Evolutionary conservation across 2,888 invertebrate species (phyloP).

Genomic region (Lepidocyrtinus sp.): DNA sequence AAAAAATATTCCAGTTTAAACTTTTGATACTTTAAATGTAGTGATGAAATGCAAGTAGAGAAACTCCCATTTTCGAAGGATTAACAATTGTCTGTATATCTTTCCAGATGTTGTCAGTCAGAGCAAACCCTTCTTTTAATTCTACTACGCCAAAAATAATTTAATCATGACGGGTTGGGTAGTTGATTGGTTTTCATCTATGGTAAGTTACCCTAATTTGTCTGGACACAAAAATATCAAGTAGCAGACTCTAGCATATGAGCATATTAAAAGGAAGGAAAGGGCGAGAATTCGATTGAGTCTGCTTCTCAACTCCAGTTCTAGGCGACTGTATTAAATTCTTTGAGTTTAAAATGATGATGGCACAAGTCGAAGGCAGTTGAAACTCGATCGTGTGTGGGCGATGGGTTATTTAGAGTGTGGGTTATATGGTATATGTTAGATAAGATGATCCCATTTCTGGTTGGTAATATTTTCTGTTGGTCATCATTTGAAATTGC

Average conservation of each 20-base stretch:
- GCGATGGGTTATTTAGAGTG: not conserved
- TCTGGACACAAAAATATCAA: conserved; percentile 44
- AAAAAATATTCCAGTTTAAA: no score
- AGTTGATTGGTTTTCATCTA: conserved; percentile 61
- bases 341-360: not conserved
- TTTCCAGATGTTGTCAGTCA: conserved; percentile 66
- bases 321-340: not conserved
- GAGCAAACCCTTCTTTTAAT: conserved; percentile 59
- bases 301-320: not conserved
- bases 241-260: conserved; percentile 43
- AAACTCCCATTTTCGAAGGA: conserved; percentile 9
- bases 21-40: no score
- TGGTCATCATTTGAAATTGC: conserved; percentile 35
- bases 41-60: not conserved
- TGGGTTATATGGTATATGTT: no score
- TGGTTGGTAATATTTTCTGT: conserved; percentile 32
- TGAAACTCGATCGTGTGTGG: not conserved
- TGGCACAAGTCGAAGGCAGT: conserved; percentile 2
- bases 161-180: conserved; percentile 67
- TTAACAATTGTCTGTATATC: conserved; percentile 65
- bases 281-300: not conserved
- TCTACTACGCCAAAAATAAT: conserved; percentile 63
- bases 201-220: conserved; percentile 62
- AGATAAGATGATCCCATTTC: conserved; percentile 37
- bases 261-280: not conserved